Conservation (phyloP, 1,140 invertebrate species). For the Eurosta solidaginis region DNA sequence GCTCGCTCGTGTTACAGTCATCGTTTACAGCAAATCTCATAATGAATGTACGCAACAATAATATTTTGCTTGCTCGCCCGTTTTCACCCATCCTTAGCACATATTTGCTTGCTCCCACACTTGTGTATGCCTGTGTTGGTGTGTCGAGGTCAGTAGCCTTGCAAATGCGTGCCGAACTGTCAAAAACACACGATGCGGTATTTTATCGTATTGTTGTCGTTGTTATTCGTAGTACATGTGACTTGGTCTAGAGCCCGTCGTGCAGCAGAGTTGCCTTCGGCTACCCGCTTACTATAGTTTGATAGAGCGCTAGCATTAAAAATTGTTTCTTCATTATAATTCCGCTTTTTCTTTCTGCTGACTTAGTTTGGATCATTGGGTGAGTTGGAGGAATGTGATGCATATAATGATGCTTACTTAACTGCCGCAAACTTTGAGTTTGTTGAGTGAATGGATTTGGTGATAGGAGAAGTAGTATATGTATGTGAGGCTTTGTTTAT, state of each 20-base stretch:
- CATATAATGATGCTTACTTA: not conserved
- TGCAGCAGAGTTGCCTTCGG: conserved; percentile 2
- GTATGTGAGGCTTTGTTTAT: not conserved
- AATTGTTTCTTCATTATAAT: not conserved
- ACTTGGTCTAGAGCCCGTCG: not conserved
- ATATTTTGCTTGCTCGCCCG: not conserved
- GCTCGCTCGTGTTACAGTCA: not conserved
- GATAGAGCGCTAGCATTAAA: not conserved
- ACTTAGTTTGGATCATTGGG: not conserved
- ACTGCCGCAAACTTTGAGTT: not conserved
- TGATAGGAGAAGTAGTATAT: no score
- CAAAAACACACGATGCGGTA: not conserved
- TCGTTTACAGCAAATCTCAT: not conserved
- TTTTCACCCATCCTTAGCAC: not conserved
- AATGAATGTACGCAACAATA: conserved; percentile 17
- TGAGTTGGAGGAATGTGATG: conserved; percentile 1
- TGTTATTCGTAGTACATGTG: not conserved
- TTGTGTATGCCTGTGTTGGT: not conserved
- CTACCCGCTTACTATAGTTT: not conserved
- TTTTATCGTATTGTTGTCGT: not conserved
- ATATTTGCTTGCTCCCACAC: not conserved
- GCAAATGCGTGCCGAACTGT: conserved; percentile 22
- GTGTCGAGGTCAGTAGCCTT: conserved; percentile 27
- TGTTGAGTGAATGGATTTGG: not conserved
- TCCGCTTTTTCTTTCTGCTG: not conserved